Conservation (phyloP, 2,113 vertebrate species). For the Nothobranchius furzeri region DNA sequence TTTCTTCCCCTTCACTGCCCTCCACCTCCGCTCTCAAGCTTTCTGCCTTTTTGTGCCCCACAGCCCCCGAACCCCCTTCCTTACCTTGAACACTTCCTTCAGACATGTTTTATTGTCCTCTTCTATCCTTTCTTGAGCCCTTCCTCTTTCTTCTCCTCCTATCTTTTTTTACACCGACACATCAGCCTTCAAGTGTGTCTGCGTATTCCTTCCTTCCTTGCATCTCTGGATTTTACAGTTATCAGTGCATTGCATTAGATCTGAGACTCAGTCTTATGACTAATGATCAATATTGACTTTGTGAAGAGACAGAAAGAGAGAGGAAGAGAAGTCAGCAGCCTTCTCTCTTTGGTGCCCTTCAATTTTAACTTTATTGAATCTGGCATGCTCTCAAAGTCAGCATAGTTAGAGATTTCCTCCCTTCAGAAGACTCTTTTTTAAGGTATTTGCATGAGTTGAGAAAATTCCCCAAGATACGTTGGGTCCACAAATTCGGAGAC, state of each 20-base stretch:
- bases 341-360: conserved; percentile 52
- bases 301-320: conserved; percentile 31
- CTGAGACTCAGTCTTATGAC: conserved; percentile 54
- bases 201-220: conserved; percentile 14
- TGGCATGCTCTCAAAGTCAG: conserved; percentile 62
- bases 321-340: conserved; percentile 14
- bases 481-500: neutral
- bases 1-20: conserved; percentile 66
- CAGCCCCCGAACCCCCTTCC: conserved; percentile 38
- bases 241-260: conserved; percentile 67
- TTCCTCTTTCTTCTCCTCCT: neutral
- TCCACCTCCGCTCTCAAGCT: conserved; percentile 39
- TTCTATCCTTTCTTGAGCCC: neutral
- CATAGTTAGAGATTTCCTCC: conserved; percentile 53
- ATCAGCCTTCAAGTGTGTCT: conserved; percentile 1
- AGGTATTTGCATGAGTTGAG: conserved; percentile 29
- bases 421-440: conserved; percentile 24
- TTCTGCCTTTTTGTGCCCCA: conserved; percentile 46
- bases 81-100: conserved; percentile 56
- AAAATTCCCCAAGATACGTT: neutral
- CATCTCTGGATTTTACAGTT: conserved; percentile 58
- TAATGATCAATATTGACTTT: conserved; percentile 75
- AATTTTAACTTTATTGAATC: conserved; percentile 46
- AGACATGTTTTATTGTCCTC: conserved; percentile 43
- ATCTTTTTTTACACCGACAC: neutral